phyloP scores from a whole-genome alignment of 2,113 vertebrate genomes.

The Genyomyrus donnyi region DNA sequence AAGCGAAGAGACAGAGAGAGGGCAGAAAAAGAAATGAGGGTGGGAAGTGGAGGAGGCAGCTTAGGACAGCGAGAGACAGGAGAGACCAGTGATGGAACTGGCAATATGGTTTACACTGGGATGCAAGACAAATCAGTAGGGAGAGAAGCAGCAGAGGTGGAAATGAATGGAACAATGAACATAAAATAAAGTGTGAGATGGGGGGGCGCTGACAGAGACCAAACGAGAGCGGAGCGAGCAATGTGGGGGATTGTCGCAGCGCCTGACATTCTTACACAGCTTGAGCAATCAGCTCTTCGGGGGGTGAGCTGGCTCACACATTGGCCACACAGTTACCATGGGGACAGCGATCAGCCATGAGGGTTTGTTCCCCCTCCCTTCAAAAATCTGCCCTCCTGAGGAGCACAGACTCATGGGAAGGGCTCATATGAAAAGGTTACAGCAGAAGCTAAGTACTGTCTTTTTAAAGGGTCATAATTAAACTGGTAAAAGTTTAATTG shows the following conservation, averaged over 20 bases:
- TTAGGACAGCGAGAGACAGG: not conserved
- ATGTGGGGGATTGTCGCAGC: not conserved
- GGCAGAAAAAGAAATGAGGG: not conserved
- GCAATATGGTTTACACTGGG: not conserved
- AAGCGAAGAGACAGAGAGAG: not conserved
- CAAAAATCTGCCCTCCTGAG: conserved; percentile 29
- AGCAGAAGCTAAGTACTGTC: not conserved
- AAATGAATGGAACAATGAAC: not conserved
- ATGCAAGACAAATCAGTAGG: not conserved
- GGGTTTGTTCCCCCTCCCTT: conserved; percentile 28
- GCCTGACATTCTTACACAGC: conserved; percentile 21
- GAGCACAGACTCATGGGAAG: conserved; percentile 24
- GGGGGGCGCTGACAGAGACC: not conserved
- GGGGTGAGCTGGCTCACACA: conserved; percentile 29
- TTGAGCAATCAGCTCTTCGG: conserved; percentile 31
- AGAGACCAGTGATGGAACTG: not conserved
- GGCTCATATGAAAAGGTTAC: not conserved
- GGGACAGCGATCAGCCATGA: conserved; percentile 44
- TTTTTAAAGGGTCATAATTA: not conserved
- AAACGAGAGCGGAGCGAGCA: not conserved
- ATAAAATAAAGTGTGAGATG: not conserved
- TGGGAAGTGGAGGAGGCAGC: not conserved
- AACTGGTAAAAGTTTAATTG: not conserved
- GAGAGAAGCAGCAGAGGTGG: not conserved
- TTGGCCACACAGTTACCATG: conserved; percentile 53